Conservation (phyloP, 2,888 invertebrate genomes). For the Stegana nigrithorax region DNA sequence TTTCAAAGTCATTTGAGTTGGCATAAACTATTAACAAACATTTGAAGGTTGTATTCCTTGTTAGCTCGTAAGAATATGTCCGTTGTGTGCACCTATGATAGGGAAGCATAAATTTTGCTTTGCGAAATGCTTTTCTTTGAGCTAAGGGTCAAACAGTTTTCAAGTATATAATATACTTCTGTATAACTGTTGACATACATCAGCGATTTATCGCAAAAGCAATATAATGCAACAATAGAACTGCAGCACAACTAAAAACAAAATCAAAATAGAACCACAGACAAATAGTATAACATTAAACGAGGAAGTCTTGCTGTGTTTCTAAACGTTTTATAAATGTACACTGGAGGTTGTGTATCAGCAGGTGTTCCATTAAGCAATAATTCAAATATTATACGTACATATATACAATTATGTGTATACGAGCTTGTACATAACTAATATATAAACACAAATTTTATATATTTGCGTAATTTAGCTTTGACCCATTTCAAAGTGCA, state of each 20-base stretch:
- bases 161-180: too few relatives aligned
- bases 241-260: not conserved
- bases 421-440: not conserved
- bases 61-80: too few relatives aligned
- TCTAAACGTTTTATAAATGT: slow-evolving; percentile 8
- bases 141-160: too few relatives aligned
- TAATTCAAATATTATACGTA: not conserved
- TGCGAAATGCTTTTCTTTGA: too few relatives aligned
- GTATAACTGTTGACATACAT: too few relatives aligned
- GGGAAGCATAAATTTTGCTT: too few relatives aligned
- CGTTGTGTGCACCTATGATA: too few relatives aligned
- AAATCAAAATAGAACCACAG: not conserved
- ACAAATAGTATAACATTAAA: slow-evolving; percentile 19
- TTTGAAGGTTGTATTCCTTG: too few relatives aligned
- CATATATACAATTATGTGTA: not conserved
- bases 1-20: too few relatives aligned
- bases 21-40: too few relatives aligned
- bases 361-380: slow-evolving; percentile 10
- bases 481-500: slow-evolving; percentile 19
- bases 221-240: too few relatives aligned
- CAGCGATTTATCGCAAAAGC: too few relatives aligned
- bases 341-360: slow-evolving; percentile 10
- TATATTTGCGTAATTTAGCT: slow-evolving; percentile 6
- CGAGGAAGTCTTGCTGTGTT: slow-evolving; percentile 56
- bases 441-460: not conserved